These are phyloP conservation scores for Andrena camellia DNA, from an alignment of 2,888 invertebrate species.

Conservation along the genomic window DNA sequence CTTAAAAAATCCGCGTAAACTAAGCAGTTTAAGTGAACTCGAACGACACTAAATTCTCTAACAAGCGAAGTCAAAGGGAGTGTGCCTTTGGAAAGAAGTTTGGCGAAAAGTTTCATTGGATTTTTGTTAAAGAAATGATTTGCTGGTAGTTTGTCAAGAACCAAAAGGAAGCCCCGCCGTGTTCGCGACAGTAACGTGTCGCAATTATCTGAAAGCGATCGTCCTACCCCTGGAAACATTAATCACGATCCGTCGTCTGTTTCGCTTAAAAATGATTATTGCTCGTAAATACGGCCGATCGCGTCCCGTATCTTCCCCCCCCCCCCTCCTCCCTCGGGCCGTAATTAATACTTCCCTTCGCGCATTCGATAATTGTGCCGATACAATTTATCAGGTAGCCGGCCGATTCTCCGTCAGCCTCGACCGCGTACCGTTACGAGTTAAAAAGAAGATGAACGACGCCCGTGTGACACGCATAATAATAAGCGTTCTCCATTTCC, in stretches of 20 bases:
- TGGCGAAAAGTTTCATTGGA: not conserved
- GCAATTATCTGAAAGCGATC: conserved; percentile 36
- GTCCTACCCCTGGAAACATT: conserved; percentile 22
- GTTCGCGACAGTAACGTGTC: conserved; percentile 20
- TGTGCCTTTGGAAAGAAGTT: not conserved
- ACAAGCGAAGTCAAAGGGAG: not conserved
- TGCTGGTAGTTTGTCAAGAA: not conserved
- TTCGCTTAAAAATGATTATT: conserved; percentile 49
- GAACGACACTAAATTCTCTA: too few species aligned
- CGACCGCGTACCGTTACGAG: conserved; percentile 6
- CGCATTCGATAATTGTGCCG: conserved; percentile 43
- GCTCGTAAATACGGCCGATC: conserved; percentile 42
- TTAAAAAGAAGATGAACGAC: conserved; percentile 21
- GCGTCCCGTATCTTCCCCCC: conserved; percentile 18
- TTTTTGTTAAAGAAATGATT: not conserved
- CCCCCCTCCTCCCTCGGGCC: conserved; percentile 7
- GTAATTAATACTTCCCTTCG: conserved; percentile 51
- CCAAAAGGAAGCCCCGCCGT: not conserved
- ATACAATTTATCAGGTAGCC: conserved; percentile 43
- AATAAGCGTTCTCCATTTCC: conserved; percentile 2
- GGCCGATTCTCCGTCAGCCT: not conserved
- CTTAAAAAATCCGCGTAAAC: not conserved
- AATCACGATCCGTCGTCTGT: conserved; percentile 30
- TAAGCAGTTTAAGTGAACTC: not conserved
- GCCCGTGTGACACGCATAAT: conserved; percentile 1